Evolutionary conservation across 2,113 vertebrate species (phyloP).

Genomic region (Naja naja): DNA sequence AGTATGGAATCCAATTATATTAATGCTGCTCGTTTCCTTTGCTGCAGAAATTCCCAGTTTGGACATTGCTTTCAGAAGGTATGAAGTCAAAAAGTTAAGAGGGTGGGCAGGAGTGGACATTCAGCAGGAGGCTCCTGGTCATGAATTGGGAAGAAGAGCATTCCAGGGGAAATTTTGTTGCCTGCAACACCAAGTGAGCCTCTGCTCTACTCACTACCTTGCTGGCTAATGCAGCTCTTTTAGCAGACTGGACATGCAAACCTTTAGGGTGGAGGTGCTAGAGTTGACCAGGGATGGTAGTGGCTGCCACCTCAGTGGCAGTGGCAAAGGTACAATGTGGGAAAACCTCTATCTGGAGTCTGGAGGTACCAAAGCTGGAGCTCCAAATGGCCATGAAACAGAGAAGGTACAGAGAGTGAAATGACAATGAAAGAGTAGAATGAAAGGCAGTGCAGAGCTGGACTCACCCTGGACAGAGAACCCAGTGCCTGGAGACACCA

Average conservation of each 20-base stretch:
- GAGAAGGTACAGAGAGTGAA: too few species aligned
- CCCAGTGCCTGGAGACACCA: background rate
- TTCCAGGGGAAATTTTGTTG: background rate
- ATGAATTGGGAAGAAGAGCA: background rate
- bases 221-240: background rate
- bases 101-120: background rate
- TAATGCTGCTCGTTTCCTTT: constrained; percentile 11
- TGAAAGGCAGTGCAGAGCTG: background rate
- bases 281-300: background rate
- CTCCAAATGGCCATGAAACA: too few species aligned
- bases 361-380: too few species aligned
- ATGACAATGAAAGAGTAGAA: too few species aligned
- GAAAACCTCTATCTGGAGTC: too few species aligned
- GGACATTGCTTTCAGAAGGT: constrained; percentile 5
- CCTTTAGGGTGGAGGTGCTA: background rate
- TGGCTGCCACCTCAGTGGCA: background rate
- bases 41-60: constrained; percentile 16
- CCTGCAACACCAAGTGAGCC: background rate
- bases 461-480: background rate
- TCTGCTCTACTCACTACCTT: background rate
- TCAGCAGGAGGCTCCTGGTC: background rate
- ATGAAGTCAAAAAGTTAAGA: background rate
- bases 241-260: background rate
- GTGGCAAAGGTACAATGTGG: too few species aligned
- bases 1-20: background rate